Base-by-base conservation (phyloP, 2,888 invertebrate genomes). In the Drosophila borborema region DNA sequence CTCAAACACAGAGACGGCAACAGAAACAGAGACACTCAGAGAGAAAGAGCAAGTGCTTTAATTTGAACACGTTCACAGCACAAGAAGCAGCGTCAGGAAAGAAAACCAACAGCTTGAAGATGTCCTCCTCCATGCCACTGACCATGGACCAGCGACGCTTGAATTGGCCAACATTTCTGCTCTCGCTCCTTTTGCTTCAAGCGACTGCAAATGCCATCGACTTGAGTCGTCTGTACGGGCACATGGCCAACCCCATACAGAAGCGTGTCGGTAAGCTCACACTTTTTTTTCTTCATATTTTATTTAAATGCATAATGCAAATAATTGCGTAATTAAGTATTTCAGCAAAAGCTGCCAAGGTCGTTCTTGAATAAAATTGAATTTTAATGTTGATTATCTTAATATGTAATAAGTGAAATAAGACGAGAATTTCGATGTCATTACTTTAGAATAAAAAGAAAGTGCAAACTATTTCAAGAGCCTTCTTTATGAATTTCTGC, bases 191-290 rank as follows among this genome's bases (percentile, higher is more conserved):
- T 89, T 94, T 95, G 83, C 94, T 96, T 90, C 96, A 96, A 56
- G 94, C 95, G 78, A 86, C 84, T 61, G 87, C 84, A 34, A 77
- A 72, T 64, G 91, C 91, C 79, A 95, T 97, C 85, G 97, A 97
- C 94, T 95, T 97, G 86, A 96, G 96, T 93, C 95, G 96, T 77
- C 95, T 97, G 66, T 97, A 97, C 90, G 97, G 97, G 20, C 97
- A 97, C 92, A 93, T 95, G 89, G 92, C 91, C 45, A 92, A 91
- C 72, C 91, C 92, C 72, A 80, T 93, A 63, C 92, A 93, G 74
- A 93, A 93, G 71, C 87, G 93, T 31, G 91, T 90, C 78, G 93
- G 93, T 93, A 92, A 93, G 93, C 91, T 7, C 14, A 53, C 5
- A 9, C 10, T n/a, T 2, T 28, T 14, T 28, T 28, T 23, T 2